Base-by-base conservation (phyloP, 1,140 invertebrate species). In the Trachymyrmex septentrionalis region DNA sequence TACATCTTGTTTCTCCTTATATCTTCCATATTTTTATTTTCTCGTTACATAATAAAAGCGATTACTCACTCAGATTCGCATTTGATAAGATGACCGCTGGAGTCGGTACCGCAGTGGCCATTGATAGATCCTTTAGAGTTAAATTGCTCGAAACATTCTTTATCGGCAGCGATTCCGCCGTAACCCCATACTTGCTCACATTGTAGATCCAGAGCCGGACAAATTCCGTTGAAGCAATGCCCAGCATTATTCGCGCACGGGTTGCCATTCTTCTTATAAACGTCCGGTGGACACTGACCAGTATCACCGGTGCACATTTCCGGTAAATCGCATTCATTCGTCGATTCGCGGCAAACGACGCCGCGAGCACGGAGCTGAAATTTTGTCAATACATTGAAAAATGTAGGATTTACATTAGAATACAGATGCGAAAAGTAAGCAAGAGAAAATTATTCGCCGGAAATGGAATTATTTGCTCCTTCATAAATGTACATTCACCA, bases 301-400 rank as follows among this genome's bases (percentile, higher is more conserved):
- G 96, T 96, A 14, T 97, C 96, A 1, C 99, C 99, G 67, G 97
- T 97, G 94, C 99, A 99, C 44, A 97, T 97, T 94, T 99, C 99
- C 34, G 98, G 98, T 19, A 99, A 96, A 95, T 99, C 99, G 95
- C 99, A 99, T 93, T 99, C 99, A 93, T 98, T 99, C 66, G 96
- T 96, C 1, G 98, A 96, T 27, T 97, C 97, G 2, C 99, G 96
- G 94, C 99, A 99, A 12, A 98, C 94, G 30, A 97, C 96, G 34
- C 98, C 98, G 44, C 96, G 96, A 2, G 97, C 95, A 75, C 97
- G 96, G 24, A 99, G 95, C 98, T 99, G 94, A 16, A 24, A 10
- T 72, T 76, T 81, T 34, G 1, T 14, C 24, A 19, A 75, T 75
- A 24, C 16, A 38, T 78, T 44, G 10, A 21, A 73, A 61, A 61